These are phyloP conservation scores for Druon quercuslanigerum DNA, from an alignment of 1,140 invertebrate species.

Conservation along the genomic window DNA sequence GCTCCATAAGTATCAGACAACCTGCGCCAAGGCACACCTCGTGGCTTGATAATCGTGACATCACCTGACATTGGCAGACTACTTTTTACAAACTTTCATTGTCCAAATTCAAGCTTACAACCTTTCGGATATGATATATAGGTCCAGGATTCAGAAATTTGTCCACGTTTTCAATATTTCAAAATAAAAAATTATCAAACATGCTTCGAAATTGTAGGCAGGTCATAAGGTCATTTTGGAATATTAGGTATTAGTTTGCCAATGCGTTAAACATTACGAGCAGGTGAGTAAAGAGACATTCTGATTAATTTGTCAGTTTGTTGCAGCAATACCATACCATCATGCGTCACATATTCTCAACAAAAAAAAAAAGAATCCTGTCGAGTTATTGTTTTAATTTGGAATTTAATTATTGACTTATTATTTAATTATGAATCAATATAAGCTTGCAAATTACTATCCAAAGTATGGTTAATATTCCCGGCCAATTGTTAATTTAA, in stretches of 20 bases:
- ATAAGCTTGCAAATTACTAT: no score
- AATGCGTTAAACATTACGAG: constrained; percentile 41
- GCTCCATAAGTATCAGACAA: constrained; percentile 68
- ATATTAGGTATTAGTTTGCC: constrained; percentile 46
- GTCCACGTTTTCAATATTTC: no score
- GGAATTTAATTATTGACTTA: no score
- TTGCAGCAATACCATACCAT: constrained; percentile 65
- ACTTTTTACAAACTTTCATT: constrained; percentile 50
- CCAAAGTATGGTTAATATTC: no score
- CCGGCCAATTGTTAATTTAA: no score
- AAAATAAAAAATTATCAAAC: no score
- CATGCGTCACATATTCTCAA: constrained; percentile 52
- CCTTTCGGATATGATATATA: not conserved
- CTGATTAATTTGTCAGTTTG: constrained; percentile 34
- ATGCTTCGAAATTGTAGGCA: not conserved
- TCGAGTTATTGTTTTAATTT: no score
- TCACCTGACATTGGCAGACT: constrained; percentile 69
- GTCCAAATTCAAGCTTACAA: constrained; percentile 17
- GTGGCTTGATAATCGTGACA: constrained; percentile 63
- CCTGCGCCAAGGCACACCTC: constrained; percentile 68
- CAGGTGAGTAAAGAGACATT: constrained; percentile 25
- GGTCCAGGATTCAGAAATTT: no score
- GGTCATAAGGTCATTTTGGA: constrained; percentile 17
- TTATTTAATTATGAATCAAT: no score
- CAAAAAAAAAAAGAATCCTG: no score